phyloP scores from a whole-genome alignment of 1,140 invertebrate species.

The Lucilia sericata region DNA sequence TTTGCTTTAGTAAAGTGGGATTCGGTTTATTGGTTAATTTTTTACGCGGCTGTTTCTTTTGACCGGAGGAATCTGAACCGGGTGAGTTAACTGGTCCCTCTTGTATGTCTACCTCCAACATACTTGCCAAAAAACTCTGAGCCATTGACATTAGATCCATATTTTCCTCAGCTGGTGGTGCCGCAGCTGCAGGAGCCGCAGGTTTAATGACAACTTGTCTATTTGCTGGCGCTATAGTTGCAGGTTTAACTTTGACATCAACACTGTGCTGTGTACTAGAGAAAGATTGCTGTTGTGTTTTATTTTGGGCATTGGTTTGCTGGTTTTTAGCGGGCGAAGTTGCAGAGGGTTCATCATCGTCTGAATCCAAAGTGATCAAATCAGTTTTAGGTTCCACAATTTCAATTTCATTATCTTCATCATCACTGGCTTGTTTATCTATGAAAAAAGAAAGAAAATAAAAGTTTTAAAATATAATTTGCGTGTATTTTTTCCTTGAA shows the following conservation, averaged over 20 bases:
- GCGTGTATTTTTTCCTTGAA: neutral
- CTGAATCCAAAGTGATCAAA: slow-evolving; percentile 66
- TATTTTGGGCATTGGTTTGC: neutral
- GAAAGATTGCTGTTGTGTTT: neutral
- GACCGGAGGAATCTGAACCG: neutral
- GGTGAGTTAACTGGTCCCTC: slow-evolving; percentile 36
- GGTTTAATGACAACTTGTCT: neutral
- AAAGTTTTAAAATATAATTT: neutral
- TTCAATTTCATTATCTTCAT: slow-evolving; percentile 66
- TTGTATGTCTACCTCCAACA: slow-evolving; percentile 62
- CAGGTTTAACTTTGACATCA: neutral
- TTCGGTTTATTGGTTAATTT: slow-evolving; percentile 65
- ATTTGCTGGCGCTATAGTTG: neutral
- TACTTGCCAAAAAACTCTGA: slow-evolving; percentile 60
- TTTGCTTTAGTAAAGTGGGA: slow-evolving; percentile 58
- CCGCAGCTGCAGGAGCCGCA: neutral
- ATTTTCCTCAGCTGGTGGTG: slow-evolving; percentile 13
- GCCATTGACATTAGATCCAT: slow-evolving; percentile 59
- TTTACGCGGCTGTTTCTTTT: slow-evolving; percentile 65
- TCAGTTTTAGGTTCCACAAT: slow-evolving; percentile 66
- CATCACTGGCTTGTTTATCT: slow-evolving; percentile 67
- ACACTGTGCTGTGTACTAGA: neutral
- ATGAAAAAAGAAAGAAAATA: slow-evolving; percentile 41
- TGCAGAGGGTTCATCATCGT: slow-evolving; percentile 53
- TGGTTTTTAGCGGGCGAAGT: neutral